phyloP scores from a whole-genome alignment of 2,113 vertebrate genomes.

The Pycnonotus jocosus region DNA sequence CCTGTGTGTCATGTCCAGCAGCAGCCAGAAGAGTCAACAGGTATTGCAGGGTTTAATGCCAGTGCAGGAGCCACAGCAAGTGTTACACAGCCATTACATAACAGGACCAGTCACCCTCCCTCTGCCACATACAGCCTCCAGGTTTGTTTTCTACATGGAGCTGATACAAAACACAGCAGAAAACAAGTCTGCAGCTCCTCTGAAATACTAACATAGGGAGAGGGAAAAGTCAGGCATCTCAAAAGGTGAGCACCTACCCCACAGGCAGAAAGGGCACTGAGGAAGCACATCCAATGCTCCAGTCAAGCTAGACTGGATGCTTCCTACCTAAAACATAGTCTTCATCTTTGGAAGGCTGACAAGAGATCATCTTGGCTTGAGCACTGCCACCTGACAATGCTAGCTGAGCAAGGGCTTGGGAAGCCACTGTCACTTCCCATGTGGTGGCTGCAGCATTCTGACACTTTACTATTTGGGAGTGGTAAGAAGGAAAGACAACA shows the following conservation, averaged over 20 bases:
- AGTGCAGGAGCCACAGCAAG: background rate
- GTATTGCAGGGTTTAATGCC: background rate
- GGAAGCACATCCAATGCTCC: background rate
- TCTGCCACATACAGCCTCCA: background rate
- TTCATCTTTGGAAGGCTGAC: background rate
- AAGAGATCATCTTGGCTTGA: background rate
- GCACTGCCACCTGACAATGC: background rate
- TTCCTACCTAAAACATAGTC: background rate
- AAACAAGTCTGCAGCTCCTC: background rate
- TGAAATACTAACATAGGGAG: background rate
- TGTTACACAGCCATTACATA: background rate
- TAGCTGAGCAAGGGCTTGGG: background rate
- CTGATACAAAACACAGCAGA: background rate
- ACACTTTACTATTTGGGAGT: background rate
- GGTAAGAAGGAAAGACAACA: background rate
- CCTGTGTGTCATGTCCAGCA: background rate
- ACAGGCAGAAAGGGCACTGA: background rate
- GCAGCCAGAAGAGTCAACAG: background rate
- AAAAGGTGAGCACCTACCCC: background rate
- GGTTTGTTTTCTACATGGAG: background rate
- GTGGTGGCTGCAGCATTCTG: background rate
- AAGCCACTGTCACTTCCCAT: background rate
- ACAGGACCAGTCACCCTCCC: background rate
- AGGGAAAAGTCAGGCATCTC: background rate
- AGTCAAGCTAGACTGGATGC: background rate